Evolutionary conservation across 2,797 vertebrate genomes (phyloP).

Genomic region (Thalassophryne amazonica): DNA sequence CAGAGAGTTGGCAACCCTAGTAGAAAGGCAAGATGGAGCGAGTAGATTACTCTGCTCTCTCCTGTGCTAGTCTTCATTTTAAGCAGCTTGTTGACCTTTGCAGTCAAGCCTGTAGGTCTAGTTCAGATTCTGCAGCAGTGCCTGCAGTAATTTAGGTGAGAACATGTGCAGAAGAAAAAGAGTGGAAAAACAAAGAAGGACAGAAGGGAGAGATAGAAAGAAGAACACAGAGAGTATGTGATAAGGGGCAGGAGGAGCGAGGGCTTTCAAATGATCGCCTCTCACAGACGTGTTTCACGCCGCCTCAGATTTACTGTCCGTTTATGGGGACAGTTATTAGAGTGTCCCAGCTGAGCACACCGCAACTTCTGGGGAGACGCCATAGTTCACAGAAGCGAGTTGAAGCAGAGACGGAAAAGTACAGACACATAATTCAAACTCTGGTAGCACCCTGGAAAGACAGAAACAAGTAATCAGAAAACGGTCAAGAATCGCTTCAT

Average conservation of each 20-base stretch:
- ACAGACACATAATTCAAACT: conserved; percentile 52
- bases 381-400: conserved; percentile 36
- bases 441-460: conserved; percentile 36
- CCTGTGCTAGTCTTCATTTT: conserved; percentile 77
- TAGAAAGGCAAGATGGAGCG: conserved; percentile 49
- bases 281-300: conserved; percentile 60
- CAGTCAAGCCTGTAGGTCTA: conserved; percentile 75
- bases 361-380: conserved; percentile 39
- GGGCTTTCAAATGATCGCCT: conserved; percentile 59
- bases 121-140: conserved; percentile 64
- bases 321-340: conserved; percentile 52
- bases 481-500: conserved; percentile 46
- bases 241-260: conserved; percentile 8
- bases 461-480: conserved; percentile 56
- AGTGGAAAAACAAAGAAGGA: conserved; percentile 29
- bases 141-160: conserved; percentile 71
- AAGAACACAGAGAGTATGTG: background rate
- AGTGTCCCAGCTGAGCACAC: conserved; percentile 29
- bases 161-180: conserved; percentile 44
- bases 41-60: conserved; percentile 64
- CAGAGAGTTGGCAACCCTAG: no score
- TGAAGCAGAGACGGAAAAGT: conserved; percentile 27
- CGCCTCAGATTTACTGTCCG: conserved; percentile 54
- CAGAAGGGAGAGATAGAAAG: conserved; percentile 3
- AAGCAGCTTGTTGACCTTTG: conserved; percentile 80